Evolutionary conservation across 1,140 invertebrate genomes (phyloP), one percentile per base, ranked within the genome.

Genomic region (Apis laboriosa): DNA sequence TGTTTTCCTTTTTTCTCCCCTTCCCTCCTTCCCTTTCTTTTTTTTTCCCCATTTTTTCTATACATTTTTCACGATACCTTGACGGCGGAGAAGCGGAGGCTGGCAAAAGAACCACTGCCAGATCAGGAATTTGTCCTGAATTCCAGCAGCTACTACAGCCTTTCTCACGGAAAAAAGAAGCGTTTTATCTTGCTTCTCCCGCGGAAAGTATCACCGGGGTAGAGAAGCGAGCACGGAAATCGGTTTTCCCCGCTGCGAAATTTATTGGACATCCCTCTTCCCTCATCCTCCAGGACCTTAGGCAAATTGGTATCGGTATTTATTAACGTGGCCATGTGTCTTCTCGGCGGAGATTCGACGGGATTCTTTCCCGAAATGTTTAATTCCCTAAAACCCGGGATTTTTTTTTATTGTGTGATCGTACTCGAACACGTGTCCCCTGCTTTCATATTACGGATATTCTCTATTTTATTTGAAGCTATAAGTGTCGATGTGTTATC

Each of bases 61-160:
- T 21, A 9, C 0, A 9, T 58, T 58, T 58, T 17, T 5, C 15
- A 13, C 55, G 55, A 2, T 28, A 11, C n/a, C n/a, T 28, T n/a
- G 12, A 7, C 61, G 34, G 5, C 0, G 34, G 2, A 63, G 66
- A 77, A 82, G 64, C 28, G 34, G 34, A 17, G 8, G 70, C 5
- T 12, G n/a, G 49, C 7, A 19, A 15, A 77, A 51, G 51, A 76
- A 51, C 24, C 70, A 56, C 34, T 43, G 60, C 19, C 70, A 55
- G 79, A 51, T 56, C 60, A 85, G 80, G 80, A 82, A 85, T 85
- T 60, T 73, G 84, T 85, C 84, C 84, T 77, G 80, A 82, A 85
- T 85, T 83, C 84, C 84, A 56, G 21, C 43, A 63, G 72, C 68
- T 73, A 76, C 68, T 34, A 2, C 34, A 34, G 64, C 74, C 68